phyloP scores from a whole-genome alignment of 2,797 vertebrate species.

The Botia kubotai region DNA sequence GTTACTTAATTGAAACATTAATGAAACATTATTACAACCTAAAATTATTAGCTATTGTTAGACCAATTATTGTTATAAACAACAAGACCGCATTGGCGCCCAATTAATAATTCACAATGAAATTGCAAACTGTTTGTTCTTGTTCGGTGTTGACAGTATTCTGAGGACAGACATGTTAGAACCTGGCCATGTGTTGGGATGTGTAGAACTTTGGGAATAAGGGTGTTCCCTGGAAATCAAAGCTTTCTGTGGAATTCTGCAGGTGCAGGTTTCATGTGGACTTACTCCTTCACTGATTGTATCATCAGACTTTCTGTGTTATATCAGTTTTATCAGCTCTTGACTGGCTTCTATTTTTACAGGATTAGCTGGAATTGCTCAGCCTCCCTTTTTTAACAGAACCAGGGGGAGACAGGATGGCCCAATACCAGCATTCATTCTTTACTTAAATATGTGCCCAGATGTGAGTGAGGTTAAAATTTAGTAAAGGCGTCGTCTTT shows the following conservation, averaged over 20 bases:
- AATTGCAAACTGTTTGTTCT: background rate
- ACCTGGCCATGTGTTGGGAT: slow-evolving; percentile 50
- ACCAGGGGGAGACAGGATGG: slow-evolving; percentile 54
- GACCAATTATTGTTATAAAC: too few species aligned
- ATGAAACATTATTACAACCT: too few species aligned
- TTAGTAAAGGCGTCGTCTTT: background rate
- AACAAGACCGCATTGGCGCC: too few species aligned
- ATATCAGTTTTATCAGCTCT: background rate
- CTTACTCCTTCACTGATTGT: background rate
- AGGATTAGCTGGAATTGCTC: slow-evolving; percentile 56
- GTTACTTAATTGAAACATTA: too few species aligned
- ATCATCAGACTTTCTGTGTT: background rate
- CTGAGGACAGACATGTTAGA: slow-evolving; percentile 59
- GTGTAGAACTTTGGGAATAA: background rate
- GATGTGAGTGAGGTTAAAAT: background rate
- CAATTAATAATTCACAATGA: background rate
- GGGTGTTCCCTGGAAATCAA: background rate
- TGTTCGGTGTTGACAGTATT: slow-evolving; percentile 39
- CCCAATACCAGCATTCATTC: slow-evolving; percentile 48
- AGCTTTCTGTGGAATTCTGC: background rate
- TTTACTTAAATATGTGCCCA: slow-evolving; percentile 1
- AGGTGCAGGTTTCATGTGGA: too few species aligned
- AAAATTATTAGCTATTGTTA: too few species aligned
- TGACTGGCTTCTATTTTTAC: background rate
- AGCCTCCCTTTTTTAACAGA: slow-evolving; percentile 58